Percentiles rank a stretch among this genome's conserved stretches.
Conservation (phyloP, 1,140 invertebrate genomes). For the Aethina tumida region DNA sequence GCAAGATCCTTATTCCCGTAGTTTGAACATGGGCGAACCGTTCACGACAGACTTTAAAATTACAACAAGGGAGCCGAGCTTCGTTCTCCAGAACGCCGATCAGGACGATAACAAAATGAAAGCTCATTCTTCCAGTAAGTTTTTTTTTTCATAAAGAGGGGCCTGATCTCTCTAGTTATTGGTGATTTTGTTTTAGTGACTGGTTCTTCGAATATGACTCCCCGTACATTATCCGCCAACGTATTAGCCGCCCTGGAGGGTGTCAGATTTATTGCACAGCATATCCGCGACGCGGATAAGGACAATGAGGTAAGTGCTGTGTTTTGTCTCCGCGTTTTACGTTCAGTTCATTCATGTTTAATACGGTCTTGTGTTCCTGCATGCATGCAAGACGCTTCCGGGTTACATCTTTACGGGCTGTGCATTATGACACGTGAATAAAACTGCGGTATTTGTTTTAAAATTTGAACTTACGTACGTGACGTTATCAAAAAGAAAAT, state of each 20-base stretch:
- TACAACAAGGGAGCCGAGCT: conserved; percentile 35
- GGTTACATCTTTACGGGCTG: too few relatives aligned
- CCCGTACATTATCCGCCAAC: conserved; percentile 71
- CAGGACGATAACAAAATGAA: conserved; percentile 34
- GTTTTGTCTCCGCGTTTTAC: not conserved
- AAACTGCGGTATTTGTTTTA: too few relatives aligned
- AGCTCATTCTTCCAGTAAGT: conserved; percentile 35
- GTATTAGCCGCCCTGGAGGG: conserved; percentile 85
- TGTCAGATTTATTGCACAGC: conserved; percentile 92
- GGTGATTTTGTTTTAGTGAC: conserved; percentile 41
- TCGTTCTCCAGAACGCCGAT: conserved; percentile 31
- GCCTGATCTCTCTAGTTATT: conserved; percentile 10
- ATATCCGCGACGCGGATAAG: conserved; percentile 91
- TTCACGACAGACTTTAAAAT: conserved; percentile 37
- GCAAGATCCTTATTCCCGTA: too few relatives aligned
- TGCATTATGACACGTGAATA: too few relatives aligned
- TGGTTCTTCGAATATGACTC: conserved; percentile 70
- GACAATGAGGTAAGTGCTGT: conserved; percentile 72
- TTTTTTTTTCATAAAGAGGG: conserved; percentile 1
- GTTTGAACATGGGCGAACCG: conserved; percentile 33
- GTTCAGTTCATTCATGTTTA: not conserved
- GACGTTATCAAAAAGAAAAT: not conserved
- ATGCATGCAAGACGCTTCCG: not conserved
- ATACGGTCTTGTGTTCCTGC: too few relatives aligned
- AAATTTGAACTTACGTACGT: not conserved